Base-by-base conservation (phyloP, 2,888 invertebrate species). In the Homarus gammarus region DNA sequence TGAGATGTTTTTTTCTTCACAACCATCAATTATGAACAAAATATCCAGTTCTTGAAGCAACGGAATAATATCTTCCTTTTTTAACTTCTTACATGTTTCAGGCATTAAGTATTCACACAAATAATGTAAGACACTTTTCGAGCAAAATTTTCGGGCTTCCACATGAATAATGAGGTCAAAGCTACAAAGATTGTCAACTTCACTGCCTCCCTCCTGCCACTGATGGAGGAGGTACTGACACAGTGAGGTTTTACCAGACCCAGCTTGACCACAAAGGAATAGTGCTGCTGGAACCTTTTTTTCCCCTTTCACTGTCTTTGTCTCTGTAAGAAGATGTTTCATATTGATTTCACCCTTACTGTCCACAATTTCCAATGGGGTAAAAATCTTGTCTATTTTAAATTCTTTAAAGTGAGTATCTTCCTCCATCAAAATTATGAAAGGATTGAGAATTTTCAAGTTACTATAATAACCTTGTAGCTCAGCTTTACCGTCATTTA, bases 11-110 rank as follows among this genome's bases (percentile, higher is more conserved):
- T 51, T 36, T 56, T 79, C 78, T 56, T 79, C 78, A 49, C 18
- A 79, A 3, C 78, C 78, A 56, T 79, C 78, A 79, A 79, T 33
- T 12, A 79, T 51, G 33, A 79, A 49, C 18, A 79, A 33, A 33
- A 79, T 31, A 10, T 2, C 33, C 33, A 79, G 22, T 18, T 79
- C 51, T 3, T 15, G 22, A 12, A 79, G 31, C 56, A 51, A 22
- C 0, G 31, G 18, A 15, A 56, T 33, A 27, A 79, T 56, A 56
- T 79, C 78, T 44, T 75, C 49, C 18, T 10, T 2, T 31, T 38
- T 27, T 27, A 75, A 75, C 1, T 27, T 1, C 5, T 31, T 2
- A 36, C 40, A 38, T 1, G 75, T 75, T 27, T 40, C 22, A 27
- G 1, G 15, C 78, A 79, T 56, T 56, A 79, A 31, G 31, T 79